These are phyloP conservation scores for Proterorhinus semilunaris DNA, from an alignment of 2,113 vertebrate species.

Conservation along the genomic window DNA sequence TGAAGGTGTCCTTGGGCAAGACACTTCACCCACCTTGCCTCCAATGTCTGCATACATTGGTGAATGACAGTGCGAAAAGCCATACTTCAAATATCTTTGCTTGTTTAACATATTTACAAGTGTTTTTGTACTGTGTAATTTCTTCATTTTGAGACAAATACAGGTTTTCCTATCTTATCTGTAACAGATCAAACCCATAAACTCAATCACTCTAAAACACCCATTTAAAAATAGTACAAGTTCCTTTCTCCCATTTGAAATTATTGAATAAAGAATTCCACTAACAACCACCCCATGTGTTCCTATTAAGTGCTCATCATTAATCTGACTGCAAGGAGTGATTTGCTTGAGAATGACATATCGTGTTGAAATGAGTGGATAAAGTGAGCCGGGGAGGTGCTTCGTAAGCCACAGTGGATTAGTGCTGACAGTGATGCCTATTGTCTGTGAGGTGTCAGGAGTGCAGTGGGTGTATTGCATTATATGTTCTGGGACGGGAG, in stretches of 20 bases:
- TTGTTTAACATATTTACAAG: no score
- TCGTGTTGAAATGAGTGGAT: not conserved
- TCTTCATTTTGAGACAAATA: no score
- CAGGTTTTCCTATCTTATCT: no score
- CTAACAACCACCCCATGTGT: constrained; percentile 18
- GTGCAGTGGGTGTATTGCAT: not conserved
- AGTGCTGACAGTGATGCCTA: not conserved
- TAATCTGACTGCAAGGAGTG: not conserved
- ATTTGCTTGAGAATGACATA: constrained; percentile 7
- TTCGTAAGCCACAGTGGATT: not conserved
- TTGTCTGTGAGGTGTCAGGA: not conserved
- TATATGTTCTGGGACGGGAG: constrained; percentile 5
- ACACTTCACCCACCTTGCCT: no score
- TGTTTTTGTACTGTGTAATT: no score
- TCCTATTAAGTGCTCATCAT: constrained; percentile 17
- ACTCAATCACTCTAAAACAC: no score
- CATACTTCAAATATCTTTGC: no score
- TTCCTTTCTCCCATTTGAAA: not conserved
- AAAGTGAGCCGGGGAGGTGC: not conserved
- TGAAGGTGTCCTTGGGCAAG: no score
- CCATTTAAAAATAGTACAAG: constrained; percentile 16
- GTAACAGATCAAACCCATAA: no score
- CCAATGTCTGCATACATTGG: no score
- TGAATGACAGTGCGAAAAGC: no score
- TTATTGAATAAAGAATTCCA: constrained; percentile 8